These are phyloP conservation scores for Chromobotia macracanthus DNA, from an alignment of 2,797 vertebrate species.

Conservation along the genomic window DNA sequence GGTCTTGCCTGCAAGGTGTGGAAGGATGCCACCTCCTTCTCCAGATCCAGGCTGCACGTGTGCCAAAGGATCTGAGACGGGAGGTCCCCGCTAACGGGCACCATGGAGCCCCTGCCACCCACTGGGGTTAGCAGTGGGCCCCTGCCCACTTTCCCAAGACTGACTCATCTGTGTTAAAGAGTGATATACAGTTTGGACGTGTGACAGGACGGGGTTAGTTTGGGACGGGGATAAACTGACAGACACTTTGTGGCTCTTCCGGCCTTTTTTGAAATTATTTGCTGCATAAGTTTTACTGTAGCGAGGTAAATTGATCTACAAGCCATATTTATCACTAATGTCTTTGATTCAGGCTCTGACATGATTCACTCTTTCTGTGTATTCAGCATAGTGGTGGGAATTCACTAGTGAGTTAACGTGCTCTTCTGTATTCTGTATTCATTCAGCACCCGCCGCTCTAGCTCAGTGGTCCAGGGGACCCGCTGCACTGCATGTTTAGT, in stretches of 20 bases:
- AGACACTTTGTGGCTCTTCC: slow-evolving; percentile 29
- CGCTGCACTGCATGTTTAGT: too few species aligned
- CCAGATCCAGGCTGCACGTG: slow-evolving; percentile 96
- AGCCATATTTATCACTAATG: slow-evolving; percentile 53
- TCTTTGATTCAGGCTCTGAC: neutral
- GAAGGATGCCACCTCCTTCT: slow-evolving; percentile 96
- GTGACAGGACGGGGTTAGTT: slow-evolving; percentile 14
- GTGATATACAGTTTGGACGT: slow-evolving; percentile 22
- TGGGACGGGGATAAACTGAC: slow-evolving; percentile 51
- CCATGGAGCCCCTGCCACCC: slow-evolving; percentile 12
- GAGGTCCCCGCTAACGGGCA: slow-evolving; percentile 14
- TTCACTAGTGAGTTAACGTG: too few species aligned
- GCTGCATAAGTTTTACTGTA: slow-evolving; percentile 45
- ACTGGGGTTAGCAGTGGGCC: neutral
- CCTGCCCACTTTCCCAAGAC: slow-evolving; percentile 38
- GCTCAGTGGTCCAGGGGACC: too few species aligned
- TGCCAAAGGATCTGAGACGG: slow-evolving; percentile 90
- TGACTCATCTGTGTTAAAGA: slow-evolving; percentile 47
- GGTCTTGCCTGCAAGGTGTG: slow-evolving; percentile 96
- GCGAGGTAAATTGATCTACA: slow-evolving; percentile 45
- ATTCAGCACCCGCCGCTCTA: too few species aligned
- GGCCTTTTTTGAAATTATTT: slow-evolving; percentile 43
- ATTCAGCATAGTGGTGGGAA: too few species aligned
- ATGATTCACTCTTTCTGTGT: too few species aligned
- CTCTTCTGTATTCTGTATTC: too few species aligned